Conservation (phyloP, 2,888 invertebrate genomes). For the Nephrotoma flavescens region DNA sequence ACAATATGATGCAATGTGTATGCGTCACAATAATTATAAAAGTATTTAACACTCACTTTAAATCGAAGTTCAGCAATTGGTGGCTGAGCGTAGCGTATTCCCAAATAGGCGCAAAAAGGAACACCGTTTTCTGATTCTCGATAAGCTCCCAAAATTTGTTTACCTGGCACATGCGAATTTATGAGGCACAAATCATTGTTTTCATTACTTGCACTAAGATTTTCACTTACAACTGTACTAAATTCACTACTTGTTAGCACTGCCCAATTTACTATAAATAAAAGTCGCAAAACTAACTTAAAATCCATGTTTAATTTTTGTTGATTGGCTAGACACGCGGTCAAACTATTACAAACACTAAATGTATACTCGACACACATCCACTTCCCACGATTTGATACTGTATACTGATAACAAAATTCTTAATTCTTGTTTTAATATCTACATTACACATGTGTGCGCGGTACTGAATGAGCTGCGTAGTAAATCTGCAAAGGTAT, state of each 20-base stretch:
- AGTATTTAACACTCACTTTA: conserved; percentile 20
- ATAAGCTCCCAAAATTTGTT: not conserved
- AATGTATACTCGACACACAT: not conserved
- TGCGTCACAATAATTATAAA: not conserved
- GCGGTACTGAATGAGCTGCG: no score
- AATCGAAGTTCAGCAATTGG: conserved; percentile 27
- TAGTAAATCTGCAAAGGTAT: no score
- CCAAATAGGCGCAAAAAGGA: conserved; percentile 25
- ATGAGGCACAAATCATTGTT: not conserved
- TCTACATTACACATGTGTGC: no score
- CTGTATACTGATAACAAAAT: not conserved
- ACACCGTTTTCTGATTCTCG: conserved; percentile 12
- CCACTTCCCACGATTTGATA: not conserved
- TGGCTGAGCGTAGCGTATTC: conserved; percentile 28
- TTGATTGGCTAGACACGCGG: no score
- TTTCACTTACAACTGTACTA: not conserved
- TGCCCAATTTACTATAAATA: not conserved
- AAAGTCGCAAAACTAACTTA: not conserved
- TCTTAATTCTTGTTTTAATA: not conserved
- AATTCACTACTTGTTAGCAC: not conserved
- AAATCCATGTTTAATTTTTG: not conserved
- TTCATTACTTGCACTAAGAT: not conserved
- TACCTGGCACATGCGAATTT: not conserved
- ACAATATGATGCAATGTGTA: no score
- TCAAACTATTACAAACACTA: no score